Percentiles rank a stretch among this genome's conserved stretches.
Evolutionary conservation across 2,113 vertebrate genomes (phyloP).

Genomic region (Corydoras sp.): DNA sequence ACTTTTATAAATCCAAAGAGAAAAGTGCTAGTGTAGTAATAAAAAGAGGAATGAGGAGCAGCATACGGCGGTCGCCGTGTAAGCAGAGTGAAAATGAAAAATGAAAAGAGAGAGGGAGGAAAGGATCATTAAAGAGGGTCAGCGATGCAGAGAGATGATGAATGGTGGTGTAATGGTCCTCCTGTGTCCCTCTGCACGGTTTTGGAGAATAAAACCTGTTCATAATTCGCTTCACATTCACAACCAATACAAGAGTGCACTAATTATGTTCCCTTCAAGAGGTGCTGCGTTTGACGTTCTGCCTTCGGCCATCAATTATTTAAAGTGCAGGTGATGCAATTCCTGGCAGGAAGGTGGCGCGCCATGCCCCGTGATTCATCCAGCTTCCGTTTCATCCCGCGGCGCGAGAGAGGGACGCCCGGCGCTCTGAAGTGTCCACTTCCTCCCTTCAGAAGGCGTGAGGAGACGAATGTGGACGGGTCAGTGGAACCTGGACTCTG

Average conservation of each 20-base stretch:
- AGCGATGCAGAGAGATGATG: background rate
- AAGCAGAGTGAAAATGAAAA: background rate
- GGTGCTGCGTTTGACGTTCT: background rate
- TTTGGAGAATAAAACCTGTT: conserved; percentile 10
- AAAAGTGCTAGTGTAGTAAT: background rate
- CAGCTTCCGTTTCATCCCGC: background rate
- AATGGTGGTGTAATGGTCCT: background rate
- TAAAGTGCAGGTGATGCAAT: conserved; percentile 17
- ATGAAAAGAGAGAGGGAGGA: background rate
- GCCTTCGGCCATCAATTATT: conserved; percentile 15
- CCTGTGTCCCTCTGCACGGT: background rate
- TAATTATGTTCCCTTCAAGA: background rate
- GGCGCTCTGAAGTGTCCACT: background rate
- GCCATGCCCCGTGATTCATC: conserved; percentile 19
- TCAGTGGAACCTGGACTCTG: no score
- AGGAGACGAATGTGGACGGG: no score
- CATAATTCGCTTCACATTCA: conserved; percentile 9
- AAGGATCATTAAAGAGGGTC: background rate
- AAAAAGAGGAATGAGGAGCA: background rate
- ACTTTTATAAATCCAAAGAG: background rate
- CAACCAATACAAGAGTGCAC: background rate
- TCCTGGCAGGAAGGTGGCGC: conserved; percentile 36
- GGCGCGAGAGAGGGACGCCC: background rate
- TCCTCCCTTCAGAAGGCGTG: no score
- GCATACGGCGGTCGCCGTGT: background rate